A percentile compares a stretch with the other conserved stretches of the same genome.
Evolutionary conservation across 1,140 invertebrate species (phyloP).

Genomic region (Papilio polytes): DNA sequence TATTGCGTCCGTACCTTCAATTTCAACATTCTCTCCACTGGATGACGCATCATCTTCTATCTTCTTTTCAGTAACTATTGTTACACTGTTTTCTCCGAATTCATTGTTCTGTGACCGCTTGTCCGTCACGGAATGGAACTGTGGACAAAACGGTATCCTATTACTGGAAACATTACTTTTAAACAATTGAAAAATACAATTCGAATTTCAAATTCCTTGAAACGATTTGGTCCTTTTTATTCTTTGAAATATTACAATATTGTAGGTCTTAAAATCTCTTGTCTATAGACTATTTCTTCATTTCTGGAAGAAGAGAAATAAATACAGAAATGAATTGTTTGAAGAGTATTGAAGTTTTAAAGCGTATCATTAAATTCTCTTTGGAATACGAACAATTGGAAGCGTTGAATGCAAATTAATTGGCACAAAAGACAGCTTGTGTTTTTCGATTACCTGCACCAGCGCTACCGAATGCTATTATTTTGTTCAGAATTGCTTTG

Average conservation of each 20-base stretch:
- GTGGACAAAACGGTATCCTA: slow-evolving; percentile 50
- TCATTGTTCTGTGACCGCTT: slow-evolving; percentile 66
- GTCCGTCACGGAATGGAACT: slow-evolving; percentile 75
- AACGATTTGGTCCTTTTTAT: neutral
- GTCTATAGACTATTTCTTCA: neutral
- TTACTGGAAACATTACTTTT: neutral
- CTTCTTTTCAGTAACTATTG: slow-evolving; percentile 76
- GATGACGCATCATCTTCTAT: slow-evolving; percentile 78
- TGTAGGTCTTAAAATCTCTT: neutral
- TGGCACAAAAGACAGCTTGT: neutral
- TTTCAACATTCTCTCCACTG: slow-evolving; percentile 75
- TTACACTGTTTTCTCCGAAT: slow-evolving; percentile 74
- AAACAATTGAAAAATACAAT: slow-evolving; percentile 14
- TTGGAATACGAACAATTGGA: neutral
- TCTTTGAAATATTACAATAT: neutral
- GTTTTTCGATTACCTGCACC: slow-evolving; percentile 12
- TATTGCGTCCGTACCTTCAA: slow-evolving; percentile 63
- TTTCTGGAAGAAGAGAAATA: too few species aligned
- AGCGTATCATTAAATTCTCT: slow-evolving; percentile 20
- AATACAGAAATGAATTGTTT: neutral
- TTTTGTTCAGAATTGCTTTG: slow-evolving; percentile 11
- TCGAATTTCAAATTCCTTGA: neutral
- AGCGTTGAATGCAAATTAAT: slow-evolving; percentile 3
- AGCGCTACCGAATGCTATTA: neutral
- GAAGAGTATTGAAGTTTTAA: neutral